Percentiles rank a stretch among this genome's conserved stretches.
Evolutionary conservation across 1,140 invertebrate genomes (phyloP).

Genomic region (Drosophila tani): DNA sequence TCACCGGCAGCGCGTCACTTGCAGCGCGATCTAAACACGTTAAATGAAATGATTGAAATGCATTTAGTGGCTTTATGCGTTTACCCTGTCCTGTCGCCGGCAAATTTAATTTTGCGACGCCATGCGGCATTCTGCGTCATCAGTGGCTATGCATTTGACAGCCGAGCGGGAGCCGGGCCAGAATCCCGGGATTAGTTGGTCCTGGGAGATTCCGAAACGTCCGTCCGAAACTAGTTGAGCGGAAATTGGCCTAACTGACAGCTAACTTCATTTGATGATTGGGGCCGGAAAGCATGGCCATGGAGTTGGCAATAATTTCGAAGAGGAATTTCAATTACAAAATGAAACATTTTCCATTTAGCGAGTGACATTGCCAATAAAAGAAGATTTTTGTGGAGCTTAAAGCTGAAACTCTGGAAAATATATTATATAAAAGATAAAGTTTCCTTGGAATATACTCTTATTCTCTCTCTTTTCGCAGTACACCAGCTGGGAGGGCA

Average conservation of each 20-base stretch:
- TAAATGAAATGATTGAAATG: constrained; percentile 23
- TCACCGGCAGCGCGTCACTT: constrained; percentile 11
- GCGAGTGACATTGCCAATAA: too few relatives aligned
- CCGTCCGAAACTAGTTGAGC: constrained; percentile 12
- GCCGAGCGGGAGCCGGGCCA: neutral
- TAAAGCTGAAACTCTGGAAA: too few relatives aligned
- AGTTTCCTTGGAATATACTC: neutral
- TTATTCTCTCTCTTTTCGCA: constrained; percentile 85
- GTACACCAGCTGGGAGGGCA: constrained; percentile 96
- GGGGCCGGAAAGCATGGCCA: neutral
- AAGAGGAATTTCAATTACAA: neutral
- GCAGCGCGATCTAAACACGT: neutral
- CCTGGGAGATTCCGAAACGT: constrained; percentile 1
- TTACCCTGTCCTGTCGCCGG: constrained; percentile 35
- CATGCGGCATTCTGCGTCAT: constrained; percentile 32
- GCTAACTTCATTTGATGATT: constrained; percentile 31
- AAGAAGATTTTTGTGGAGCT: too few relatives aligned
- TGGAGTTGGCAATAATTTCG: constrained; percentile 2
- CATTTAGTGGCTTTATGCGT: constrained; percentile 62
- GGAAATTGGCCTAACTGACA: constrained; percentile 34
- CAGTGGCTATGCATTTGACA: constrained; percentile 45
- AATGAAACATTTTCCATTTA: neutral
- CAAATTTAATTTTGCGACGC: constrained; percentile 52
- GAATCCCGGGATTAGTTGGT: constrained; percentile 5
- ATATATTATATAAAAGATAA: neutral